phyloP scores from a whole-genome alignment of 1,140 invertebrate species.

The Plutomurus gul region DNA sequence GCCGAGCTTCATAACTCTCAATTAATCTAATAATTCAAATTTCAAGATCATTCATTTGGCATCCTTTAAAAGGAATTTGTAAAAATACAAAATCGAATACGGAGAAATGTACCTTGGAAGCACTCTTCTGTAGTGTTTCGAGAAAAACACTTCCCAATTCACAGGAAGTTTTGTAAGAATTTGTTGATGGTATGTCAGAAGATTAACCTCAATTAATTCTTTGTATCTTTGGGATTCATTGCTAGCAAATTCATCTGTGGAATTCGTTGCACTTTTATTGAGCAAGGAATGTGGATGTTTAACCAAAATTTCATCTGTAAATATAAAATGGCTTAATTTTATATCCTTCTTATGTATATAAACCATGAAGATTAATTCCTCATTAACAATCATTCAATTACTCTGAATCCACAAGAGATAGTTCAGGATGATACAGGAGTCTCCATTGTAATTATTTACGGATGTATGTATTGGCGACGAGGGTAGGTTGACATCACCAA shows the following conservation, averaged over 20 bases:
- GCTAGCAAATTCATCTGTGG: neutral
- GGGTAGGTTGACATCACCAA: neutral
- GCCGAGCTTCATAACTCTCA: too few species aligned
- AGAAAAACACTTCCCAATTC: neutral
- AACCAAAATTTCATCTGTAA: neutral
- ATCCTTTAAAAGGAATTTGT: too few species aligned
- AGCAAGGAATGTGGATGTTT: neutral
- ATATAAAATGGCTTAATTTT: neutral
- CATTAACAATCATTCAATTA: neutral
- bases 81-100: too few species aligned
- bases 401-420: neutral
- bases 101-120: conserved; percentile 1
- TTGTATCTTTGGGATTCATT: neutral
- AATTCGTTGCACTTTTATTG: neutral
- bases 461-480: neutral
- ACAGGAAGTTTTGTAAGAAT: neutral
- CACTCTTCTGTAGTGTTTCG: neutral
- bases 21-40: too few species aligned
- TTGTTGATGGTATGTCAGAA: neutral
- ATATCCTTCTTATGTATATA: neutral
- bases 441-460: neutral
- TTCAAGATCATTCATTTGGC: too few species aligned
- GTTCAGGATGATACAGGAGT: neutral
- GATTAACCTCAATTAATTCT: neutral
- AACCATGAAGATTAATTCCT: neutral